A percentile compares a stretch with the other conserved stretches of the same genome.
These are phyloP conservation scores for Papio anubis DNA, from an alignment of 2,113 vertebrate species.

Conservation along the genomic window DNA sequence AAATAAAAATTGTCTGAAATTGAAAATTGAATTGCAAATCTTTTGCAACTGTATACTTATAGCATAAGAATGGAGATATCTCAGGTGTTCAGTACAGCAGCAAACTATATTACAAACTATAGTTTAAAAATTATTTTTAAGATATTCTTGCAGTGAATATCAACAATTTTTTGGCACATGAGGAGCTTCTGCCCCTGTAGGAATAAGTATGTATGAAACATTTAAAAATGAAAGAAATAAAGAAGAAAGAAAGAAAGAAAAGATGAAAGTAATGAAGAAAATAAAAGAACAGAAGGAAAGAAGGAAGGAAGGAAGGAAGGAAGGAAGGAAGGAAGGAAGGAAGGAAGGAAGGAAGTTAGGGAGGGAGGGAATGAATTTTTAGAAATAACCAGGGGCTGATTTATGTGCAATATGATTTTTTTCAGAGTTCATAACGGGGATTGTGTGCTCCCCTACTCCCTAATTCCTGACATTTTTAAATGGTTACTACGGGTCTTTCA, in stretches of 20 bases:
- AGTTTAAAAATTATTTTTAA: slow-evolving; percentile 18
- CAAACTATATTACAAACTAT: background rate
- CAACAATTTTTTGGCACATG: background rate
- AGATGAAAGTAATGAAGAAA: background rate
- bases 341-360: background rate
- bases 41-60: background rate
- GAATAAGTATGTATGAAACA: background rate
- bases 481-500: background rate
- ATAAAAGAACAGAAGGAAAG: background rate
- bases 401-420: background rate
- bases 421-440: background rate
- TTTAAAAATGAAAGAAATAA: background rate
- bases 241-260: background rate
- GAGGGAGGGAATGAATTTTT: background rate
- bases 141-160: background rate
- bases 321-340: background rate
- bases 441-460: background rate
- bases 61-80: background rate
- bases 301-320: background rate
- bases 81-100: background rate
- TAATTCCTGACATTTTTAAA: background rate
- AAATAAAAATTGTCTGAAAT: background rate
- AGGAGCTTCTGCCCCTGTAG: background rate
- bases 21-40: background rate
- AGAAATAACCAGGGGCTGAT: background rate